Evolutionary conservation across 2,113 vertebrate species (phyloP), one percentile per base, ranked within the genome.

Genomic region (Vidua macroura): DNA sequence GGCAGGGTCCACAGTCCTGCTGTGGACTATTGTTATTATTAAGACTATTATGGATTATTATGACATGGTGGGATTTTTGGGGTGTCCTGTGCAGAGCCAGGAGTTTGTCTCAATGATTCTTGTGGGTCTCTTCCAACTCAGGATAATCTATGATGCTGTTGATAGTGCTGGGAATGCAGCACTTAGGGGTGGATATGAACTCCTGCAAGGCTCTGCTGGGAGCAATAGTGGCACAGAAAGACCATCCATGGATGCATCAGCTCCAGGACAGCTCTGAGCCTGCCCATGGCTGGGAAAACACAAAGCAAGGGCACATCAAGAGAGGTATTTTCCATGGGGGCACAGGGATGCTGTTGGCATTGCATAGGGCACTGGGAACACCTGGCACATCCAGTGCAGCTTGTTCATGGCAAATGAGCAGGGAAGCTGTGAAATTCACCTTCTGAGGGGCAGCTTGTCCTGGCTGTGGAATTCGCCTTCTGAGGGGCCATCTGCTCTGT

Each of bases 311-410:
- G 6, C 46, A 10, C 7, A 3, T 3, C 55, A 11, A 23, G 41
- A 64, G 59, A 53, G 28, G 9, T 13, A 0, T 83, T 86, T 79
- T 39, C 76, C 37, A 4, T 0, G 31, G 53, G 24, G 37, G 15
- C 18, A 20, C 3, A 0, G 28, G 31, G 43, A 64, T 2, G 13
- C 19, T 46, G 37, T 19, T 49, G 41, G 52, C 15, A n/a, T 59
- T 20, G 35, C 13, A 7, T 0, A 0, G 15, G 51, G 25, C 1
- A 0, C 37, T 41, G 56, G 9, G 35, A 23, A 67, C 35, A 63
- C 15, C 46, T 17, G 52, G 58, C 4, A 7, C 14, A 51, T 1
- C 39, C 46, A 30, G n/a, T 11, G 35, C 49, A 21, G 17, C 31
- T 46, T 68, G 13, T 69, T 76, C 0, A 0, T 30, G 55, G 17